These are phyloP conservation scores for Drosophila greeni DNA, from an alignment of 2,888 invertebrate genomes.

Conservation along the genomic window DNA sequence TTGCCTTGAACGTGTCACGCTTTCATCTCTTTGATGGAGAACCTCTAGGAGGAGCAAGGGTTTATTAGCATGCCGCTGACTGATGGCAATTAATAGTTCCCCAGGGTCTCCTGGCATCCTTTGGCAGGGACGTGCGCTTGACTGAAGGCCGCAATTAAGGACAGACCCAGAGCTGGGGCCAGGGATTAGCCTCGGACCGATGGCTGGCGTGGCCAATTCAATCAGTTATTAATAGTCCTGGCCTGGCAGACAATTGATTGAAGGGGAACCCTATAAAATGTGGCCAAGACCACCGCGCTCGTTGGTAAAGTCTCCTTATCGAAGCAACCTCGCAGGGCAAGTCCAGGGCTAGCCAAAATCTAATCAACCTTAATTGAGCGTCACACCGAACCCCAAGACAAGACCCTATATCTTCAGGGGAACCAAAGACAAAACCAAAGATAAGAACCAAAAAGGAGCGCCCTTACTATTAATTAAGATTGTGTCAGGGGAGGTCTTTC, in stretches of 20 bases:
- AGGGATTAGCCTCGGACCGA: slow-evolving; percentile 6
- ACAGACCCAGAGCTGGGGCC: slow-evolving; percentile 6
- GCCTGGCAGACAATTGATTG: slow-evolving; percentile 59
- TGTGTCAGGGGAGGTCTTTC: slow-evolving; percentile 38
- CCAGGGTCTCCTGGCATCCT: slow-evolving; percentile 7
- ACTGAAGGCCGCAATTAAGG: slow-evolving; percentile 60
- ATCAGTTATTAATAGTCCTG: slow-evolving; percentile 64
- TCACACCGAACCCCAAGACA: slow-evolving; percentile 20
- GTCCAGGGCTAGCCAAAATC: slow-evolving; percentile 52
- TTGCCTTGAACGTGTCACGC: slow-evolving; percentile 17
- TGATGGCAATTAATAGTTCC: slow-evolving; percentile 61
- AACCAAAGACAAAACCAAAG: slow-evolving; percentile 37
- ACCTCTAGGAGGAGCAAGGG: slow-evolving; percentile 34
- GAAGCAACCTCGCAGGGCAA: slow-evolving; percentile 37
- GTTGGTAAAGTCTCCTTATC: slow-evolving; percentile 51
- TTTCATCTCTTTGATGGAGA: slow-evolving; percentile 11
- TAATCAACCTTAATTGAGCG: slow-evolving; percentile 61
- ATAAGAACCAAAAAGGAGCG: slow-evolving; percentile 30
- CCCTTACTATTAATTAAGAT: slow-evolving; percentile 38
- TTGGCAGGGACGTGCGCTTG: slow-evolving; percentile 39
- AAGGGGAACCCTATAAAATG: slow-evolving; percentile 47
- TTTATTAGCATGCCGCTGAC: slow-evolving; percentile 67
- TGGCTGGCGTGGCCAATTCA: slow-evolving; percentile 50
- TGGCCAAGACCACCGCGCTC: slow-evolving; percentile 52
- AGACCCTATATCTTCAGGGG: slow-evolving; percentile 45